phyloP scores from a whole-genome alignment of 2,888 invertebrate genomes.

The Ommatoiulus sabulosus region DNA sequence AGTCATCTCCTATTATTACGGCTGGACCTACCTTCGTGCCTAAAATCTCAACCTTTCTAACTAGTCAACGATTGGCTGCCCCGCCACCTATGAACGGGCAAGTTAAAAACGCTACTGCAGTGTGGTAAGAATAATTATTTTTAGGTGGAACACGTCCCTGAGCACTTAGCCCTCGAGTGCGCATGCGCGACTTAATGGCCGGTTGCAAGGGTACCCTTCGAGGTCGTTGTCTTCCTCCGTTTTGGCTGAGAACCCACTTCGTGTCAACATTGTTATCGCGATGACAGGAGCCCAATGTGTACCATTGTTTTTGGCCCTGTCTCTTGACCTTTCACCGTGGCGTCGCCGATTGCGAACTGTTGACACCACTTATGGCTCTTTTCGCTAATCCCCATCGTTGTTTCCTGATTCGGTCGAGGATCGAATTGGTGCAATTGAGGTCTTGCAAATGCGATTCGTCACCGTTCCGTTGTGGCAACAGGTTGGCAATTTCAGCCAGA shows the following conservation, averaged over 20 bases:
- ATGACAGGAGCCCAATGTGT: constrained; percentile 39
- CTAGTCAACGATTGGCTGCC: background rate
- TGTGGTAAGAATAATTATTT: background rate
- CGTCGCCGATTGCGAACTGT: constrained; percentile 3
- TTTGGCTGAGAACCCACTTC: background rate
- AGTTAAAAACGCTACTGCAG: background rate
- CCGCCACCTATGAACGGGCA: background rate
- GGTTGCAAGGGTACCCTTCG: background rate
- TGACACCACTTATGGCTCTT: background rate
- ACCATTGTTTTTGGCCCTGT: constrained; percentile 23
- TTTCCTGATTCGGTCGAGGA: background rate
- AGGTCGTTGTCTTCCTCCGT: background rate
- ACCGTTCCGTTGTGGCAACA: background rate
- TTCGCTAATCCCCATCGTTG: background rate
- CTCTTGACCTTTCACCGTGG: constrained; percentile 38
- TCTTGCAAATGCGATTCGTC: background rate
- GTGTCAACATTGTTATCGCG: constrained; percentile 24
- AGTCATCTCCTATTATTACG: background rate
- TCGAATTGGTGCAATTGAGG: background rate
- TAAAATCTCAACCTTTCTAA: background rate
- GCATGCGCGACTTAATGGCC: background rate
- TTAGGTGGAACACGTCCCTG: background rate
- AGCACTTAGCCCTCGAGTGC: background rate
- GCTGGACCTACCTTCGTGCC: background rate
- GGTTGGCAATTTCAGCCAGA: constrained; percentile 17